Conservation (phyloP, 2,113 vertebrate genomes). For the Bostrychus sinensis region DNA sequence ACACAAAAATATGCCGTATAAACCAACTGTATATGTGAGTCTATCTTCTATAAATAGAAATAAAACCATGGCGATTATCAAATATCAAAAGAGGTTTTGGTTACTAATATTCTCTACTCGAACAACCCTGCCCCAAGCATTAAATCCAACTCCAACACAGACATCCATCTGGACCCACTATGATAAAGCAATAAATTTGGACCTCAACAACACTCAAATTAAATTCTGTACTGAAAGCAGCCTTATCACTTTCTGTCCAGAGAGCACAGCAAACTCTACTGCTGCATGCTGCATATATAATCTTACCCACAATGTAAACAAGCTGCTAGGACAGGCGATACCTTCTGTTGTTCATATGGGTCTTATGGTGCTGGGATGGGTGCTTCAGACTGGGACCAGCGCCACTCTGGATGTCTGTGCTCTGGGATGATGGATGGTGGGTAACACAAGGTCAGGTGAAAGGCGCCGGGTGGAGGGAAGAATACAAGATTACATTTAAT, state of each 20-base stretch:
- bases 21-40: background rate
- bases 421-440: constrained; percentile 41
- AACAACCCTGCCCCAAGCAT: background rate
- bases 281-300: background rate
- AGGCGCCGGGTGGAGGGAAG: constrained; percentile 9
- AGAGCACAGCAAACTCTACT: background rate
- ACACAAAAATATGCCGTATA: background rate
- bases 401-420: constrained; percentile 5
- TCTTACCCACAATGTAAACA: background rate
- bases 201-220: background rate
- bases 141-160: background rate
- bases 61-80: background rate
- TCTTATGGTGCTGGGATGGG: constrained; percentile 1
- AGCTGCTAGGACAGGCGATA: background rate
- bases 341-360: constrained; percentile 13
- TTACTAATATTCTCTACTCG: constrained; percentile 3
- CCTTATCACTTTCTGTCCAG: constrained; percentile 12
- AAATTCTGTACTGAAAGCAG: background rate
- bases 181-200: constrained; percentile 15
- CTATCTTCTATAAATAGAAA: background rate
- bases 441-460: constrained; percentile 28
- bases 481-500: constrained; percentile 15
- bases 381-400: constrained; percentile 10
- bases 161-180: constrained; percentile 14
- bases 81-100: constrained; percentile 2